Conservation (phyloP, 2,888 invertebrate species). For the Empis stercorea region DNA sequence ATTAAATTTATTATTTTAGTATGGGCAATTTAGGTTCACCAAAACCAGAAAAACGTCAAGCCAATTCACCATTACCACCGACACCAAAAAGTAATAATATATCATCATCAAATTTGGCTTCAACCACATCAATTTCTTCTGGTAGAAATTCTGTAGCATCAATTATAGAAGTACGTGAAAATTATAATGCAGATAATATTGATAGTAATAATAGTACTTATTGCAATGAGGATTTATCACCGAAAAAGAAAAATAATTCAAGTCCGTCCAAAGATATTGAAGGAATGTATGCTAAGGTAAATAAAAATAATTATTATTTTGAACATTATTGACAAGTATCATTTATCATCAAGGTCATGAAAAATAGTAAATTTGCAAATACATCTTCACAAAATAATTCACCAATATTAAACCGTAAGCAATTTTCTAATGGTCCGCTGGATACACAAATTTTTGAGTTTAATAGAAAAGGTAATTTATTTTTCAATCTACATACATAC, state of each 20-base stretch:
- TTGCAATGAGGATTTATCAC: constrained; percentile 24
- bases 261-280: constrained; percentile 61
- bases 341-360: constrained; percentile 28
- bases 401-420: constrained; percentile 25
- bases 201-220: constrained; percentile 9
- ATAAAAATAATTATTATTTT: constrained; percentile 15
- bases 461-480: constrained; percentile 26
- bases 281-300: constrained; percentile 83
- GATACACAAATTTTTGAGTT: constrained; percentile 5
- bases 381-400: constrained; percentile 31
- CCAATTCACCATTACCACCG: constrained; percentile 77
- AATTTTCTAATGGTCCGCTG: background rate
- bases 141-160: constrained; percentile 35
- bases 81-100: constrained; percentile 42
- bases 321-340: background rate
- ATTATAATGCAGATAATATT: constrained; percentile 18
- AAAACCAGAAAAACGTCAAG: constrained; percentile 79
- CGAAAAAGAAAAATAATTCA: constrained; percentile 33
- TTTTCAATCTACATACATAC: no score
- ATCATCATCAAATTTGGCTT: constrained; percentile 28
- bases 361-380: constrained; percentile 33
- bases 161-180: constrained; percentile 26
- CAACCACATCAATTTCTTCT: constrained; percentile 20
- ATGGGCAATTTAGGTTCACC: constrained; percentile 59
- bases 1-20: no score